Conservation (phyloP, 2,888 invertebrate species). For the Candidula unifasciata region DNA sequence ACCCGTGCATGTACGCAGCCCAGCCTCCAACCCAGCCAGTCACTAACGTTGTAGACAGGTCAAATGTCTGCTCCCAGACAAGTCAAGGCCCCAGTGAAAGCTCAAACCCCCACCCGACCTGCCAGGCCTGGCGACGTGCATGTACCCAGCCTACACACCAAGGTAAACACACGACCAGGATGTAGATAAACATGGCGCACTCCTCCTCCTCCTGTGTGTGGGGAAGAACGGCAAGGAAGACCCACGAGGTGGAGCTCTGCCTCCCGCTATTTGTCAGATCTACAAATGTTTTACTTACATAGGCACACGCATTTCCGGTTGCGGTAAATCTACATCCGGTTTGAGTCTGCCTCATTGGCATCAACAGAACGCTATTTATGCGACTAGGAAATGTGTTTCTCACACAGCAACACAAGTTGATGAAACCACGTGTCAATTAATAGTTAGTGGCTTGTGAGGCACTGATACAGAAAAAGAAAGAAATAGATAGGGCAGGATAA, state of each 20-base stretch:
- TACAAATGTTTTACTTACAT: slow-evolving; percentile 15
- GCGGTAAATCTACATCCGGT: neutral
- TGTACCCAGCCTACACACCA: neutral
- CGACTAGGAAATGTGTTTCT: neutral
- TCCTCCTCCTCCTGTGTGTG: neutral
- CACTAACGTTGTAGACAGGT: no score
- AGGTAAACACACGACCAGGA: neutral
- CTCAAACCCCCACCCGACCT: neutral
- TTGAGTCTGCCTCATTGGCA: neutral
- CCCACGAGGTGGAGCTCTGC: neutral
- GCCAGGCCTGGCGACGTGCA: neutral
- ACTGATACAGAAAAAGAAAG: no score
- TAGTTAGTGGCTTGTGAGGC: no score
- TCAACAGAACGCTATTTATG: neutral
- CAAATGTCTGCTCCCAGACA: no score
- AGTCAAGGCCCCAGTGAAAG: no score
- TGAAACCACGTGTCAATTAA: no score
- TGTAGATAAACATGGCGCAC: neutral
- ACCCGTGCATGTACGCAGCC: no score
- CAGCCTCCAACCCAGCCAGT: no score
- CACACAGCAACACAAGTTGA: no score
- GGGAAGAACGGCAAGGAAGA: neutral
- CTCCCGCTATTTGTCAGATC: slow-evolving; percentile 7
- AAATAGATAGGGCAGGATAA: no score
- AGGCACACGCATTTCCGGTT: slow-evolving; percentile 35